Evolutionary conservation across 2,888 invertebrate genomes (phyloP), one percentile per base, ranked within the genome.

Genomic region (Microplitis manilae): DNA sequence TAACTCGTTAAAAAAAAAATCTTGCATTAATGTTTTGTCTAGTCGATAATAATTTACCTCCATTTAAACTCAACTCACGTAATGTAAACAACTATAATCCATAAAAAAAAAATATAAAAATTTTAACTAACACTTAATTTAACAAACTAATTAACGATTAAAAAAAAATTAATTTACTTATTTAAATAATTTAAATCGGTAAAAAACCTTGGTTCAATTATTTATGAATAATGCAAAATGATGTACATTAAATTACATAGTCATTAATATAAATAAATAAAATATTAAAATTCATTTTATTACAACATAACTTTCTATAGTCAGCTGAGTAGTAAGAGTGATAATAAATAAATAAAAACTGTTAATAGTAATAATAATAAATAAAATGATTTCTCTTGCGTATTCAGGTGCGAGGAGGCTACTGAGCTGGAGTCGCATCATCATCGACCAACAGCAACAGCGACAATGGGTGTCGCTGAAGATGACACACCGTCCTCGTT

Each of bases 391-490:
- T 73, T 77, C 17, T 62, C 72, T 76, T 38, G 50, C 13, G 61
- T 68, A 65, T 73, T 60, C 81, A 89, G 88, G 88, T 89, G 88
- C 81, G 88, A 88, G 86, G 88, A 89, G 85, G 87, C 86, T 80
- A 86, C 88, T 83, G 88, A 88, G 85, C 86, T 88, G 84, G 88
- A 88, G 85, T 85, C 88, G 83, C 83, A 85, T 83, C 87, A 88
- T 85, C 88, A 88, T 85, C 88, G 86, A 83, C 87, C 87, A 84
- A 85, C 87, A 80, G 86, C 86, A 81, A 84, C 85, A 84, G 84
- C 87, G 81, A 88, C 87, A 83, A 89, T 89, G 89, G 88, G 89
- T 82, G 88, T 89, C 85, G 89, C 89, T 81, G 89, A 89, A 84
- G 89, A 89, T 84, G 89, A 89, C 81, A 88, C 88, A 74, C 87